phyloP scores from a whole-genome alignment of 2,888 invertebrate species.

The Labia minor region DNA sequence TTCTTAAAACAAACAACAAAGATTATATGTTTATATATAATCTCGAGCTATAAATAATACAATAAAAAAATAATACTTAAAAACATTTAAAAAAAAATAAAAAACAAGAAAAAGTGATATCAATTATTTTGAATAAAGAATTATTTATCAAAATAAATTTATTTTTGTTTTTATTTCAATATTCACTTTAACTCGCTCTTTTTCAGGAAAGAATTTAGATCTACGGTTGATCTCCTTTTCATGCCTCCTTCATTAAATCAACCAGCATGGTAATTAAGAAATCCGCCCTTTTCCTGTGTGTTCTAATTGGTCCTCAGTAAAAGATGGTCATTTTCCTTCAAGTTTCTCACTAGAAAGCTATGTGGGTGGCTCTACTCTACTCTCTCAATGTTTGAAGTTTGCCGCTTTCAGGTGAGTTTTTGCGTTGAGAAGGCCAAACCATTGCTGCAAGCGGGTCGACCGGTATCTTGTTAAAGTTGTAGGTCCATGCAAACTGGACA shows the following conservation, averaged over 20 bases:
- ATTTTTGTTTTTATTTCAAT: background rate
- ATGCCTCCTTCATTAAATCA: background rate
- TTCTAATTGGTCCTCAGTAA: background rate
- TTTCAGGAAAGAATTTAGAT: background rate
- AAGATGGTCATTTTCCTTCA: conserved; percentile 1
- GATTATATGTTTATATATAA: background rate
- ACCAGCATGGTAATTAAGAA: background rate
- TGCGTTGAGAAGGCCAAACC: background rate
- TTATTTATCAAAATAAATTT: background rate
- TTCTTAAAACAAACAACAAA: background rate
- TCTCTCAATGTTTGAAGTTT: background rate
- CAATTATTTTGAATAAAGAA: background rate
- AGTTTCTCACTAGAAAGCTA: background rate
- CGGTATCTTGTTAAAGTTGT: background rate
- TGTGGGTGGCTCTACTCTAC: conserved; percentile 3
- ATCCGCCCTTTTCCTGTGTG: conserved; percentile 7
- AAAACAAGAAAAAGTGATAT: background rate
- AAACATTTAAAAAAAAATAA: background rate
- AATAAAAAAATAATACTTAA: background rate
- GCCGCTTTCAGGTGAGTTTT: conserved; percentile 5
- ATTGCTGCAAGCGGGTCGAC: conserved; percentile 5
- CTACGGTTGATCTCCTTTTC: background rate
- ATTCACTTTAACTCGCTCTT: background rate
- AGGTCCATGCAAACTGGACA: background rate
- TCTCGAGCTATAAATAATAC: background rate